Evolutionary conservation across 2,113 vertebrate species (phyloP).

Genomic region (Haemorhous mexicanus): DNA sequence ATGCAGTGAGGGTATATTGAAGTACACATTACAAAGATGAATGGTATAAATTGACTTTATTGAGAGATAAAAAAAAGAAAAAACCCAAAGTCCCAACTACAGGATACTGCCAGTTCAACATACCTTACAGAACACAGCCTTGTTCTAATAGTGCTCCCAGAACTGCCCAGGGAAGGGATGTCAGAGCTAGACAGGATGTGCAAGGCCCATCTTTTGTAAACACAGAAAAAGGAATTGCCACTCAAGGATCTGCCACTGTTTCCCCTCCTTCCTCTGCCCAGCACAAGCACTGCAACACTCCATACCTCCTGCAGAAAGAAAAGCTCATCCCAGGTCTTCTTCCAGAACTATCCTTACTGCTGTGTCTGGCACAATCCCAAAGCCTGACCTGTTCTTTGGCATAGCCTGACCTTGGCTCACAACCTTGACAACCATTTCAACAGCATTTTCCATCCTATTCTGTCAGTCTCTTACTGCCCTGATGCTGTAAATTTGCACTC

Average conservation of each 20-base stretch:
- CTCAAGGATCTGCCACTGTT: not conserved
- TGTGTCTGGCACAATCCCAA: not conserved
- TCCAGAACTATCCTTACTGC: not conserved
- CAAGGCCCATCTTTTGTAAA: not conserved
- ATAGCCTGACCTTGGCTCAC: constrained; percentile 24
- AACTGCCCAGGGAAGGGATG: not conserved
- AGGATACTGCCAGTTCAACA: not conserved
- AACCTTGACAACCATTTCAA: constrained; percentile 27
- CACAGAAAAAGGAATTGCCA: not conserved
- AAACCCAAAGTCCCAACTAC: not conserved
- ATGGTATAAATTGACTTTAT: not conserved
- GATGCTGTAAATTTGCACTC: not conserved
- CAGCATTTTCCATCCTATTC: not conserved
- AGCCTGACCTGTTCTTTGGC: not conserved
- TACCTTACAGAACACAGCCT: fast-evolving
- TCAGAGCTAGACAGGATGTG: not conserved
- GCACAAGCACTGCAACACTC: not conserved
- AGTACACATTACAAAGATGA: not conserved
- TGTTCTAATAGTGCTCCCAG: not conserved
- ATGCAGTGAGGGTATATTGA: not conserved
- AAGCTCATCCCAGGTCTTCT: not conserved
- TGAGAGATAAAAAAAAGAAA: not conserved
- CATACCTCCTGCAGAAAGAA: not conserved
- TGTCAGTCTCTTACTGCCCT: not conserved
- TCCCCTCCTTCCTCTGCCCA: not conserved